Evolutionary conservation across 2,113 vertebrate species (phyloP).

Genomic region (Gambusia affinis): DNA sequence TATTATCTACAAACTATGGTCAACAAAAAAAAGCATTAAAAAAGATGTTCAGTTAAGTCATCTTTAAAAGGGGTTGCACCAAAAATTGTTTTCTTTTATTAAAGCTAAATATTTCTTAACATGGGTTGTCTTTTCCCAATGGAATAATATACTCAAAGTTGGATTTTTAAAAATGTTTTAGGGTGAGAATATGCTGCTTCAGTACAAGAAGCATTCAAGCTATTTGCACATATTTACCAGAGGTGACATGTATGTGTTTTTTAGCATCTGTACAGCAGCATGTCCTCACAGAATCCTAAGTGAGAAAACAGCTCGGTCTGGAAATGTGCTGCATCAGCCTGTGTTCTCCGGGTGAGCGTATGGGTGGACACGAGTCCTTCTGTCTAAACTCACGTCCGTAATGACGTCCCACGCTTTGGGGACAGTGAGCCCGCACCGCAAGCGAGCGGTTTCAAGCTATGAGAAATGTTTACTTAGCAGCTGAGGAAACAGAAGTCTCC

Average conservation of each 20-base stretch:
- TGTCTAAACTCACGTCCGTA: slow-evolving; percentile 51
- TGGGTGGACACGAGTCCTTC: slow-evolving; percentile 38
- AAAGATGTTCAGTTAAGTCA: not conserved
- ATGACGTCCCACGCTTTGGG: slow-evolving; percentile 60
- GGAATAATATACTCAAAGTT: not conserved
- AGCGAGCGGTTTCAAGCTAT: slow-evolving; percentile 74
- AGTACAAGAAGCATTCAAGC: not conserved
- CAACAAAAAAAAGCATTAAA: not conserved
- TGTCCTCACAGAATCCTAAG: slow-evolving; percentile 15
- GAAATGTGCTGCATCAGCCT: slow-evolving; percentile 47
- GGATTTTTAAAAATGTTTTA: not conserved
- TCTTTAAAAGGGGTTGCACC: not conserved
- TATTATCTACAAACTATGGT: not conserved
- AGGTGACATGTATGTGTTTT: not conserved
- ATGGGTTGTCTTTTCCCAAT: too few relatives aligned
- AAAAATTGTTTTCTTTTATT: not conserved
- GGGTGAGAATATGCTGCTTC: not conserved
- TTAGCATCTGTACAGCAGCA: slow-evolving; percentile 13
- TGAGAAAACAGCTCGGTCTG: slow-evolving; percentile 25
- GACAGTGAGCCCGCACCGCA: slow-evolving; percentile 57
- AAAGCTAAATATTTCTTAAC: too few relatives aligned
- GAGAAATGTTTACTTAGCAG: slow-evolving; percentile 90
- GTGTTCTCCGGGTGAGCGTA: slow-evolving; percentile 12
- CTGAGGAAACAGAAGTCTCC: slow-evolving; percentile 88
- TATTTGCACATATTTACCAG: not conserved